Evolutionary conservation across 2,888 invertebrate species (phyloP), one percentile per base, ranked within the genome.

Genomic region (Strigamia crassipes): DNA sequence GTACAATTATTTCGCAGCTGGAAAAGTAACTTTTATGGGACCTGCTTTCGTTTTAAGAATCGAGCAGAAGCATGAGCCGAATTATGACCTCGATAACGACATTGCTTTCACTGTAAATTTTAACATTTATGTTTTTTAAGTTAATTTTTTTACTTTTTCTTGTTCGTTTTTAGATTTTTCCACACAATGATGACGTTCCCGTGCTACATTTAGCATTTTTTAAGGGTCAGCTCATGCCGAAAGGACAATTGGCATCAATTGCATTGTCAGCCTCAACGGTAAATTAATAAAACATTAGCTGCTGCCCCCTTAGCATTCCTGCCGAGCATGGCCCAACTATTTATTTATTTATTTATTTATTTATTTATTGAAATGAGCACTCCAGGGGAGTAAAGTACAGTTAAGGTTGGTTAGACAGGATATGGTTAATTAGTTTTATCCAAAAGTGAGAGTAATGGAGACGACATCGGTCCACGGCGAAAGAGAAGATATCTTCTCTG

Each of bases 201-300:
- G 78, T 23, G 3, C 21, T 77, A 81, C 81, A 81, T 18, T 77
- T 77, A 15, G 77, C 81, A 6, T 81, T 81, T 42, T 81, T 77
- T 42, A 81, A 78, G 77, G 81, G 81, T 18, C 41, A 27, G 21
- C 41, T 81, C 21, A 42, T 81, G 9, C 81, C 18, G 21, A 31
- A 77, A 41, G n/a, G 46, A 41, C 1, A 27, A 1, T 1, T 27
- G 18, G 77, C 42, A 13, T 34, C 81, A 9, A 46, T 81, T 18
- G 77, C 81, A 9, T 2, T 81, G n/a, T 61, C 81, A n/a, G 15
- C 31, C 8, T 56, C 81, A 23, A 81, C 66, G 34, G 81, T 81
- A 66, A 81, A n/a, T n/a, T n/a, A n/a, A n/a, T n/a, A n/a, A n/a
- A n/a, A n/a, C n/a, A n/a, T n/a, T n/a, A n/a, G 81, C 8, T 80